Evolutionary conservation across 2,113 vertebrate genomes (phyloP).

Genomic region (Hippocampus abdominalis): DNA sequence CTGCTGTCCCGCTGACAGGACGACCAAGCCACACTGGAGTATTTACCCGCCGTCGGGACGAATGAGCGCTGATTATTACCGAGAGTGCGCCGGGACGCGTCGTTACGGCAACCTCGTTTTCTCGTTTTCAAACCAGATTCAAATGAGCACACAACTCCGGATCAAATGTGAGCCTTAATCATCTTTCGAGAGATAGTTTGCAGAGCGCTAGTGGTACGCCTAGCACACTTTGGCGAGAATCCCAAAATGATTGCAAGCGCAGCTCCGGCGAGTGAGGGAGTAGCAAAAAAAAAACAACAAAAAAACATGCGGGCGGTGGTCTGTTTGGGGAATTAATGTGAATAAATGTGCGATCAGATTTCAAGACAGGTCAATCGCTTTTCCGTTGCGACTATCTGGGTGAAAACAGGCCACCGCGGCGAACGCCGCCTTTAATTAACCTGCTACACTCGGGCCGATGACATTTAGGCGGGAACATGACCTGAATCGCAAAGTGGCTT

Average conservation of each 20-base stretch:
- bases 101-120: slow-evolving; percentile 63
- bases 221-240: too few relatives aligned
- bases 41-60: slow-evolving; percentile 70
- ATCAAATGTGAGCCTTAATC: too few relatives aligned
- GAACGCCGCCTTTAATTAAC: slow-evolving; percentile 53
- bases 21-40: slow-evolving; percentile 31
- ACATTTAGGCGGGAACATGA: slow-evolving; percentile 50
- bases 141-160: background rate
- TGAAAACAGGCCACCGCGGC: slow-evolving; percentile 29
- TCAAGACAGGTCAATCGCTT: slow-evolving; percentile 14
- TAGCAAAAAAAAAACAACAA: background rate
- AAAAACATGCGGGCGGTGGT: background rate
- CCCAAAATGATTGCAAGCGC: slow-evolving; percentile 7
- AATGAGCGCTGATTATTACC: slow-evolving; percentile 70
- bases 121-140: too few relatives aligned
- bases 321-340: background rate
- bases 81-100: slow-evolving; percentile 65
- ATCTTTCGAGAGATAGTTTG: too few relatives aligned
- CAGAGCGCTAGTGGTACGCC: too few relatives aligned
- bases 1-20: slow-evolving; percentile 41
- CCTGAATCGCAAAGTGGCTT: slow-evolving; percentile 44
- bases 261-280: slow-evolving; percentile 1
- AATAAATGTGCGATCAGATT: slow-evolving; percentile 25
- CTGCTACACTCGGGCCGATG: slow-evolving; percentile 45
- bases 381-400: slow-evolving; percentile 6